Evolutionary conservation across 2,888 invertebrate genomes (phyloP).

Genomic region (Lepetodrilus schrolli): DNA sequence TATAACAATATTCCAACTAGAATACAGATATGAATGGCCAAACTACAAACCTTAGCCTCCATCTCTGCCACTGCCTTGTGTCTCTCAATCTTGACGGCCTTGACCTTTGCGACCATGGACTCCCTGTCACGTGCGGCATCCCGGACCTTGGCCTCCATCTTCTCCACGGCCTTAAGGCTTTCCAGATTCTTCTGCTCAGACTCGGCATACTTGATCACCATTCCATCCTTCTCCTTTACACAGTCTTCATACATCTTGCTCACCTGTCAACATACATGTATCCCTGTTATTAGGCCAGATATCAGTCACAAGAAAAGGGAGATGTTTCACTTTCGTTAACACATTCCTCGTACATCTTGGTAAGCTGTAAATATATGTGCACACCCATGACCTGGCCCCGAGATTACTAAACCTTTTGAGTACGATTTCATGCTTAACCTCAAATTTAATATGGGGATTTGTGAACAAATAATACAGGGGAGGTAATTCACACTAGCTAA

Average conservation of each 20-base stretch:
- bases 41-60: conserved; percentile 62
- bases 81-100: conserved; percentile 65
- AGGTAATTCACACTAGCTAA: too few relatives aligned
- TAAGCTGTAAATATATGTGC: not conserved
- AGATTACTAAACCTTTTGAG: too few relatives aligned
- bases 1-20: too few relatives aligned
- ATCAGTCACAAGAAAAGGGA: too few relatives aligned
- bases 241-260: conserved; percentile 68
- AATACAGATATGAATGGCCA: too few relatives aligned
- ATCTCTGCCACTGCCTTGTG: conserved; percentile 58
- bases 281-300: too few relatives aligned
- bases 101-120: conserved; percentile 56
- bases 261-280: conserved; percentile 54
- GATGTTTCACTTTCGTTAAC: too few relatives aligned
- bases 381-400: too few relatives aligned
- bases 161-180: conserved; percentile 57
- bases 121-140: conserved; percentile 71
- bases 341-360: not conserved
- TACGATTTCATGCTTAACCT: too few relatives aligned
- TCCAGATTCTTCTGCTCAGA: conserved; percentile 74
- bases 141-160: conserved; percentile 62
- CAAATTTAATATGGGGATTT: too few relatives aligned
- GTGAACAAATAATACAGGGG: too few relatives aligned
- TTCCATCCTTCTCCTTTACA: conserved; percentile 71
- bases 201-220: conserved; percentile 74